Conservation (phyloP, 1,140 invertebrate genomes). For the Neotoxoptera formosana region DNA sequence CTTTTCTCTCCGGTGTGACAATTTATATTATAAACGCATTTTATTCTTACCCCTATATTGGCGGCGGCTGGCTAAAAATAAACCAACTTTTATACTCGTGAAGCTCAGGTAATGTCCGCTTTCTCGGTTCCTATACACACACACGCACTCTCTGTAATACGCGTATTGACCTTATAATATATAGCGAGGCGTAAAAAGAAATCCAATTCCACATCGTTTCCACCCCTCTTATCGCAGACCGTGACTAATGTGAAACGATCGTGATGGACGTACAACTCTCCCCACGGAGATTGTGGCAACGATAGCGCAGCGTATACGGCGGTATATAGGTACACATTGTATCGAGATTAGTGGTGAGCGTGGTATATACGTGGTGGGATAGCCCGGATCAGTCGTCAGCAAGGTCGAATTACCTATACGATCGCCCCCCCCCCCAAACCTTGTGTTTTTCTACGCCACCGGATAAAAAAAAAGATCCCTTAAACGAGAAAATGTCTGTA, state of each 20-base stretch:
- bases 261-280: conserved; percentile 26
- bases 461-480: conserved; percentile 37
- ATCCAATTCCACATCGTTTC: not conserved
- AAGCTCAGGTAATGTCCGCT: conserved; percentile 35
- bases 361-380: conserved; percentile 14
- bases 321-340: conserved; percentile 16
- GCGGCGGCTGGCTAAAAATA: not conserved
- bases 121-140: not conserved
- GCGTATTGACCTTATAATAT: conserved; percentile 2
- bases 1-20: not conserved
- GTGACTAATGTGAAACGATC: conserved; percentile 56
- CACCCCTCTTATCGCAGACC: conserved; percentile 11
- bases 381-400: conserved; percentile 39
- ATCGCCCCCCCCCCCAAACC: not conserved
- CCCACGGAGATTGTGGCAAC: not conserved
- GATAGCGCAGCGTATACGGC: too few relatives aligned
- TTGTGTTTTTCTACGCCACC: not conserved
- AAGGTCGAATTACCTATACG: conserved; percentile 20
- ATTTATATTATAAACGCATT: conserved; percentile 12
- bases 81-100: conserved; percentile 7
- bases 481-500: not conserved
- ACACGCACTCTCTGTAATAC: not conserved
- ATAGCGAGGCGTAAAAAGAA: conserved; percentile 29
- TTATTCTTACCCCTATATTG: not conserved
- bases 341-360: conserved; percentile 43